phyloP scores from a whole-genome alignment of 92 coral and sea anemone genomes.

The Meandrina meandrites region DNA sequence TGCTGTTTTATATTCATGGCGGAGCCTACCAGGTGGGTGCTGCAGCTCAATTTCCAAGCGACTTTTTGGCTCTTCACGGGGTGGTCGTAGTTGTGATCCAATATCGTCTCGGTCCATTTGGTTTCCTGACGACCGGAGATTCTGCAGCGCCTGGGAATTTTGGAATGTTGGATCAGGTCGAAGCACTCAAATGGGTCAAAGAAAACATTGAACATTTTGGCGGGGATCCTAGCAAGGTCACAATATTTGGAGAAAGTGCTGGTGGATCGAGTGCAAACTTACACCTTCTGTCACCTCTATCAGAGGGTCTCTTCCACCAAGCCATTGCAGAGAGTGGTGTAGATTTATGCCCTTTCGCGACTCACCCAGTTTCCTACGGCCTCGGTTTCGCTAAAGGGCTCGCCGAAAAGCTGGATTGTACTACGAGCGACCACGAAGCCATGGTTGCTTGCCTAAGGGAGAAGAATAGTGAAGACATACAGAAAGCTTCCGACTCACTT shows the following conservation, averaged over 20 bases:
- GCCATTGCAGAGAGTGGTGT: conserved; percentile 69
- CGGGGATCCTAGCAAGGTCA: conserved; percentile 71
- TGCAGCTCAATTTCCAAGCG: conserved; percentile 34
- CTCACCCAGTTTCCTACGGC: conserved; percentile 17
- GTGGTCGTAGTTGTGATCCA: conserved; percentile 51
- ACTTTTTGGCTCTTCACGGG: conserved; percentile 48
- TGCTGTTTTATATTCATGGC: conserved; percentile 55
- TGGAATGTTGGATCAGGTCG: conserved; percentile 82
- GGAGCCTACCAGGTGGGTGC: conserved; percentile 48
- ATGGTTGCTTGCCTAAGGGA: conserved; percentile 41
- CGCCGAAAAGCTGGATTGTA: conserved; percentile 38
- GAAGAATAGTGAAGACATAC: conserved; percentile 20
- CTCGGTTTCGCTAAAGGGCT: conserved; percentile 29
- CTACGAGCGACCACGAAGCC: not conserved
- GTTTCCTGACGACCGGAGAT: conserved; percentile 52
- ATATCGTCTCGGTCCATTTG: conserved; percentile 58
- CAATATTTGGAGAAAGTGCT: conserved; percentile 80
- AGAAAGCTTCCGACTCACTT: not conserved
- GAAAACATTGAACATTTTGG: conserved; percentile 66
- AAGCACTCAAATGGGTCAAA: conserved; percentile 71
- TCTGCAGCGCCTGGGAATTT: conserved; percentile 51
- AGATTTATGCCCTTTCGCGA: conserved; percentile 43
- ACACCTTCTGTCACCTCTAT: conserved; percentile 64
- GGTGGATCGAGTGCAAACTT: conserved; percentile 78
- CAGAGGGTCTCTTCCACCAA: conserved; percentile 62